Evolutionary conservation across 2,113 vertebrate species (phyloP).

Genomic region (Myrmophylax atrothorax): DNA sequence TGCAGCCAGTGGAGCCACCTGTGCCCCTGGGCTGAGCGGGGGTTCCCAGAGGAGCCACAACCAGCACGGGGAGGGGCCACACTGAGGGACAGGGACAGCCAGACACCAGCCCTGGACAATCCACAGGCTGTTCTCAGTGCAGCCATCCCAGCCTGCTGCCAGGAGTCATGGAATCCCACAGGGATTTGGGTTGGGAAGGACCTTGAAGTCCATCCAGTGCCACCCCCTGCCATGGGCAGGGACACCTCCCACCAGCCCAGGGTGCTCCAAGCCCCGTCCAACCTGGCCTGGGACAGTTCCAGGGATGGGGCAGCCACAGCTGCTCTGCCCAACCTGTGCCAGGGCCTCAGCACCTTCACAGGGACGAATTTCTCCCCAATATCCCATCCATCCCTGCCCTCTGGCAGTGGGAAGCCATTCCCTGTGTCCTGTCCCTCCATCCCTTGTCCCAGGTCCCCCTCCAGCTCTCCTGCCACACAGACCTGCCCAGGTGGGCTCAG

Average conservation of each 20-base stretch:
- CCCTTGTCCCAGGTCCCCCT: background rate
- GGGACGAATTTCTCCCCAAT: fast-evolving
- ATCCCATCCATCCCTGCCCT: background rate
- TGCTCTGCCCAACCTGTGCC: background rate
- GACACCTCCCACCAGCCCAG: fast-evolving
- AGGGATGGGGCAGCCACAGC: background rate
- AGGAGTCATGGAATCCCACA: background rate
- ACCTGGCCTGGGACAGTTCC: background rate
- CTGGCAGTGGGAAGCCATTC: background rate
- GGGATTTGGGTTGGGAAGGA: background rate
- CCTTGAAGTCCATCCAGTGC: fast-evolving
- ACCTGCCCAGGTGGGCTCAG: background rate
- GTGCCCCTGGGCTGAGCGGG: background rate
- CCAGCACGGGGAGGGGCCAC: background rate
- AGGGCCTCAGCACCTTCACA: background rate
- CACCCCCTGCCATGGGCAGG: background rate
- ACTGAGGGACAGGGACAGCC: fast-evolving
- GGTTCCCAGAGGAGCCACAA: background rate
- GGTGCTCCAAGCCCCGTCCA: fast-evolving
- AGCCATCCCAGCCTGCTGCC: background rate
- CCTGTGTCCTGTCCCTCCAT: background rate
- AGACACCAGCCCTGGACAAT: background rate
- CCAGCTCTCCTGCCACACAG: background rate
- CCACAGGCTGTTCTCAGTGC: background rate
- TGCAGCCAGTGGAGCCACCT: background rate